These are phyloP conservation scores for Muntiacus reevesi DNA, from an alignment of 2,113 vertebrate genomes.

Conservation along the genomic window DNA sequence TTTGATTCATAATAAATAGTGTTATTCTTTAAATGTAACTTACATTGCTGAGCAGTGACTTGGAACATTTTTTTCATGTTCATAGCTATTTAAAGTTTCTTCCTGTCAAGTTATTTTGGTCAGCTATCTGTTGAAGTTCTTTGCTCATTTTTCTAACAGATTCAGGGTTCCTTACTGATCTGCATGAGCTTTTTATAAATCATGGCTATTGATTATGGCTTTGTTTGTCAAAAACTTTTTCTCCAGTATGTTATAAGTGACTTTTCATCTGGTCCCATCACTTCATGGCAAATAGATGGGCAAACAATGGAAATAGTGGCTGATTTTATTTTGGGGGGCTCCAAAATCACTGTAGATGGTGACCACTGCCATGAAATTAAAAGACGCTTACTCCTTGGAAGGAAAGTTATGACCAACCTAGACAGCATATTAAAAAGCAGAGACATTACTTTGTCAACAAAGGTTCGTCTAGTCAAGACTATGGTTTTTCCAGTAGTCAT, in stretches of 20 bases:
- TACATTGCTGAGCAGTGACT: neutral
- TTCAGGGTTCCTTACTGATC: neutral
- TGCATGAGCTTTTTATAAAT: neutral
- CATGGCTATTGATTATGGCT: neutral
- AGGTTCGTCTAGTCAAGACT: neutral
- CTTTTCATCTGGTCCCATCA: neutral
- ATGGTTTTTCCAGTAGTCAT: neutral
- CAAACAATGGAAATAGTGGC: neutral
- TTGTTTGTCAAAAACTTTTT: neutral
- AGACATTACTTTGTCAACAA: neutral
- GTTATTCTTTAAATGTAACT: neutral
- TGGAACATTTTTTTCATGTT: neutral
- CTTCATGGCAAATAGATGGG: neutral
- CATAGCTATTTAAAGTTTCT: neutral
- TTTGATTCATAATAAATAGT: neutral
- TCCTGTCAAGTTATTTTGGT: neutral
- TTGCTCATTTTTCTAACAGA: neutral
- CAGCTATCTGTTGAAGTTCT: neutral
- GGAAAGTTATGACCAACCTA: neutral
- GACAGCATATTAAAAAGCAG: neutral
- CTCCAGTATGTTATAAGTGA: neutral
- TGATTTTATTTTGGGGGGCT: neutral
- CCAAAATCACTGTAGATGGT: neutral
- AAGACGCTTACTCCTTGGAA: neutral
- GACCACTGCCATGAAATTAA: neutral